Percentiles rank a stretch among this genome's conserved stretches.
Evolutionary conservation across 2,888 invertebrate genomes (phyloP).

Genomic region (Mythimna pallens): DNA sequence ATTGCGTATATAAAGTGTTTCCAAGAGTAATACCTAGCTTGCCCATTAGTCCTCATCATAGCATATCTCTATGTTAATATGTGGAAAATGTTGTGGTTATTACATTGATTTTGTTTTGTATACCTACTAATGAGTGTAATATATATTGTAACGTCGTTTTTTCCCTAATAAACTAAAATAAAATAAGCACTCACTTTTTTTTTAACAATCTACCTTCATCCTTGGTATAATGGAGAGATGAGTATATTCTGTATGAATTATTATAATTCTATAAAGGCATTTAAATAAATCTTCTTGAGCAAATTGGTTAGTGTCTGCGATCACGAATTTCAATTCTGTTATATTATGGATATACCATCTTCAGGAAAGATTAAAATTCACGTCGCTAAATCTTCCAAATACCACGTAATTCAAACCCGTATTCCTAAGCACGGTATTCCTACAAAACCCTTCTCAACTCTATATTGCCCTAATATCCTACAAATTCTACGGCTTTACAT

Average conservation of each 20-base stretch:
- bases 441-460: constrained; percentile 53
- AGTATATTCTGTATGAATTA: not conserved
- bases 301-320: not conserved
- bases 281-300: not conserved
- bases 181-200: constrained; percentile 52
- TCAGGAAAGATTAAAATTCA: constrained; percentile 34
- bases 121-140: too few relatives aligned
- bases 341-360: not conserved
- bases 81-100: too few relatives aligned
- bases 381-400: constrained; percentile 44
- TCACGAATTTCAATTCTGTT: constrained; percentile 12
- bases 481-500: constrained; percentile 57
- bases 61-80: too few relatives aligned
- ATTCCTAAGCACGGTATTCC: constrained; percentile 37
- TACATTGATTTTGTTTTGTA: too few relatives aligned
- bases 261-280: not conserved
- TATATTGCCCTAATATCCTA: constrained; percentile 41
- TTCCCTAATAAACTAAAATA: too few relatives aligned
- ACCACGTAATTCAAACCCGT: constrained; percentile 26
- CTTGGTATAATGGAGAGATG: not conserved
- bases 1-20: too few relatives aligned
- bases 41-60: too few relatives aligned
- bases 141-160: too few relatives aligned
- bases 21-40: too few relatives aligned
- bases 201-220: constrained; percentile 20